Percentiles rank a stretch among this genome's conserved stretches.
Conservation (phyloP, 2,113 vertebrate genomes). For the Ovis aries region DNA sequence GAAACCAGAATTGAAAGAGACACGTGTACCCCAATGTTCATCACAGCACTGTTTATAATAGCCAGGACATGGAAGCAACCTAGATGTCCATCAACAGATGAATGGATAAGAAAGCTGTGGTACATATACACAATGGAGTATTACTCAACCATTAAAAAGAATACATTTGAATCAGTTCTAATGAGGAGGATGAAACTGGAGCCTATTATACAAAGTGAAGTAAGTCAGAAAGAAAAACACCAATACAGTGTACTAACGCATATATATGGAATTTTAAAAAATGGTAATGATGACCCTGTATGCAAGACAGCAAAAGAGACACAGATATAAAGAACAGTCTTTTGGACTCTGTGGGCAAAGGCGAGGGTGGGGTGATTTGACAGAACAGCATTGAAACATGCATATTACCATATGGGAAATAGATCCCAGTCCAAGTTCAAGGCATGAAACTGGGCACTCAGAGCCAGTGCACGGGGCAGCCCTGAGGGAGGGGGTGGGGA, state of each 20-base stretch:
- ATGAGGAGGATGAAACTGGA: not conserved
- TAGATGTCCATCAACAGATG: not conserved
- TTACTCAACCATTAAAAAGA: not conserved
- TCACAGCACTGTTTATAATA: rapidly evolving
- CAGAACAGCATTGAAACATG: not conserved
- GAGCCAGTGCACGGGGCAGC: not conserved
- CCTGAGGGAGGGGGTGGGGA: not conserved
- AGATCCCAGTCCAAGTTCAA: not conserved
- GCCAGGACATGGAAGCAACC: not conserved
- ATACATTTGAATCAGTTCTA: not conserved
- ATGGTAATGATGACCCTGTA: not conserved
- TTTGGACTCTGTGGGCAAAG: not conserved
- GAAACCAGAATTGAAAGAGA: not conserved
- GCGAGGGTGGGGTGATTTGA: not conserved
- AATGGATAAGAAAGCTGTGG: not conserved
- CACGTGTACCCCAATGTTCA: not conserved
- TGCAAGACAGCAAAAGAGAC: not conserved
- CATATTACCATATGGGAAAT: not conserved
- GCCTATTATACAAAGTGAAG: not conserved
- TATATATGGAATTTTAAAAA: not conserved
- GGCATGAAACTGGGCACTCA: not conserved
- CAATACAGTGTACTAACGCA: not conserved
- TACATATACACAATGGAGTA: not conserved
- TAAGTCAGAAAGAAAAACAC: not conserved
- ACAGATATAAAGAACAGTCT: not conserved